A percentile compares a stretch with the other conserved stretches of the same genome.
These are phyloP conservation scores for Pardosa pseudoannulata DNA, from an alignment of 2,888 invertebrate genomes.

Conservation along the genomic window DNA sequence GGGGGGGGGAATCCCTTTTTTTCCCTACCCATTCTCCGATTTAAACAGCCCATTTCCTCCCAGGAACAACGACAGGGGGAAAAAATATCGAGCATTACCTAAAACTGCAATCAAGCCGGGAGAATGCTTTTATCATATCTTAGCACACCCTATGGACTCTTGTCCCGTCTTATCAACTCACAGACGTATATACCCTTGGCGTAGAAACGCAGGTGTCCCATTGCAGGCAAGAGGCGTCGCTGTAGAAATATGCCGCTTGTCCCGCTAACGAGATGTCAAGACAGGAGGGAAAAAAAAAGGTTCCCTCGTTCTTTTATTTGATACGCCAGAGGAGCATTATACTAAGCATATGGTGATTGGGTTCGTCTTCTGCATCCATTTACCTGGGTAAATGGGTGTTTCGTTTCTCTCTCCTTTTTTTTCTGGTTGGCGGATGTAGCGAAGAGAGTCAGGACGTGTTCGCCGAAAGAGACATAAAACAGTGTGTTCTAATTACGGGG, in stretches of 20 bases:
- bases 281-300: too few relatives aligned
- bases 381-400: background rate
- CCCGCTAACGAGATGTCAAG: slow-evolving; percentile 41
- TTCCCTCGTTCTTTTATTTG: slow-evolving; percentile 14
- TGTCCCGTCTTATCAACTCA: background rate
- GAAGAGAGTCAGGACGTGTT: background rate
- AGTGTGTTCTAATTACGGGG: background rate
- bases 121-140: background rate
- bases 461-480: background rate
- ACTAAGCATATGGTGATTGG: slow-evolving; percentile 62
- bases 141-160: background rate
- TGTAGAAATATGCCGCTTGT: background rate
- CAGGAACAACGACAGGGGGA: too few relatives aligned
- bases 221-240: background rate
- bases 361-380: slow-evolving; percentile 36
- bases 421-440: background rate
- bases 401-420: background rate
- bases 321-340: slow-evolving; percentile 33
- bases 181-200: background rate
- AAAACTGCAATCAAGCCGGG: background rate
- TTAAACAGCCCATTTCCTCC: too few relatives aligned
- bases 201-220: background rate
- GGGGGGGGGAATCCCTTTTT: too few relatives aligned
- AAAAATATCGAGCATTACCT: too few relatives aligned
- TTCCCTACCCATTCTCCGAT: too few relatives aligned